These are phyloP conservation scores for Sinhomidia bicolor DNA, from an alignment of 2,888 invertebrate species.

Conservation along the genomic window DNA sequence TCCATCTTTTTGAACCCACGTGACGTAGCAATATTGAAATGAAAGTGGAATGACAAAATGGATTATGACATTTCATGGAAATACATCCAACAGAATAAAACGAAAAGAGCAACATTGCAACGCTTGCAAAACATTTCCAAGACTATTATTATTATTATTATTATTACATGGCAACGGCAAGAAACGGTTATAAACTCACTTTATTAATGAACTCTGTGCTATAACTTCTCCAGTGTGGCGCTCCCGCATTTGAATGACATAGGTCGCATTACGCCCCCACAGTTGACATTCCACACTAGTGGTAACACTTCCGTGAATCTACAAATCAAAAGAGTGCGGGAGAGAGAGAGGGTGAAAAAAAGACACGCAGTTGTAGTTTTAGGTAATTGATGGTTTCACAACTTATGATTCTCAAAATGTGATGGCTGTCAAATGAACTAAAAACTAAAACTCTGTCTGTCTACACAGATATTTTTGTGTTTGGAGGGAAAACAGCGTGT, in stretches of 20 bases:
- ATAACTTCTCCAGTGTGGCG: slow-evolving; percentile 70
- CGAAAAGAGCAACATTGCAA: too few species aligned
- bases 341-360: slow-evolving; percentile 3
- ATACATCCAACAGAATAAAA: too few species aligned
- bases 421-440: slow-evolving; percentile 12
- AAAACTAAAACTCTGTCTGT: too few species aligned
- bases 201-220: slow-evolving; percentile 77
- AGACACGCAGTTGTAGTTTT: neutral
- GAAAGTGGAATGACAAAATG: too few species aligned
- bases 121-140: too few species aligned
- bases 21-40: too few species aligned
- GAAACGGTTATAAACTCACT: slow-evolving; percentile 29
- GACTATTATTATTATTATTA: too few species aligned
- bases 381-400: slow-evolving; percentile 12
- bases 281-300: slow-evolving; percentile 77
- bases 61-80: too few species aligned
- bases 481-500: neutral
- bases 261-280: slow-evolving; percentile 79
- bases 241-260: slow-evolving; percentile 77
- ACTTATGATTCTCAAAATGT: slow-evolving; percentile 20
- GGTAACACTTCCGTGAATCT: slow-evolving; percentile 78
- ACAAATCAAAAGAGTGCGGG: neutral
- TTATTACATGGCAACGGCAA: neutral
- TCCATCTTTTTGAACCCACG: too few species aligned
- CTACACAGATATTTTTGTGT: neutral